phyloP scores from a whole-genome alignment of 2,888 invertebrate species.

The Ernsta delagoae region DNA sequence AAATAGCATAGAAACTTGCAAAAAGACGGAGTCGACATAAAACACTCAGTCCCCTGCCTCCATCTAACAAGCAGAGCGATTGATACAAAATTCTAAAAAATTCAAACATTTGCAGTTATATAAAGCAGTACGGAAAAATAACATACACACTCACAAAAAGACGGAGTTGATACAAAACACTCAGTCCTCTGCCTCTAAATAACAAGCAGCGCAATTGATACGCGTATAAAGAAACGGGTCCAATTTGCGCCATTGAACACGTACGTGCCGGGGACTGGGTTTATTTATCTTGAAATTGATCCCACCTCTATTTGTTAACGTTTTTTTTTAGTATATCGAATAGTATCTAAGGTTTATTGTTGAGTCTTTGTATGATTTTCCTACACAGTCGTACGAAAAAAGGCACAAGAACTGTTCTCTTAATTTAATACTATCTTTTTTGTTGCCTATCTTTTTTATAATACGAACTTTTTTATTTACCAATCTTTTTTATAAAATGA shows the following conservation, averaged over 20 bases:
- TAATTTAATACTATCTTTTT: no score
- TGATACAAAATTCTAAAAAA: no score
- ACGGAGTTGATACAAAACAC: background rate
- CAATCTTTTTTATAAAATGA: no score
- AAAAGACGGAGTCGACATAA: background rate
- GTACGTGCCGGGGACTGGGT: constrained; percentile 3
- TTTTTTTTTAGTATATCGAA: background rate
- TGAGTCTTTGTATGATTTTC: no score
- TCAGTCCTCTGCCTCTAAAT: constrained; percentile 2
- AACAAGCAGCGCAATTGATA: constrained; percentile 9
- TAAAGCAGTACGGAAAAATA: background rate
- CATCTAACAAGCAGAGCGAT: background rate
- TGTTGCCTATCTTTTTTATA: no score
- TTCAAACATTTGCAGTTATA: background rate
- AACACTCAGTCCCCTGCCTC: background rate
- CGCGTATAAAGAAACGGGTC: constrained; percentile 5
- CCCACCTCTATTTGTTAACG: background rate
- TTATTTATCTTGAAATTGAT: constrained; percentile 8
- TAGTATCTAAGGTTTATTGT: background rate
- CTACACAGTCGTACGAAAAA: no score
- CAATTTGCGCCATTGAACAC: constrained; percentile 11
- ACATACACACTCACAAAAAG: background rate
- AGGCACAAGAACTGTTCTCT: no score
- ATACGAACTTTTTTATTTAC: no score
- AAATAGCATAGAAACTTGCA: background rate